Base-by-base conservation (phyloP, 2,888 invertebrate genomes). In the Villa cingulata region DNA sequence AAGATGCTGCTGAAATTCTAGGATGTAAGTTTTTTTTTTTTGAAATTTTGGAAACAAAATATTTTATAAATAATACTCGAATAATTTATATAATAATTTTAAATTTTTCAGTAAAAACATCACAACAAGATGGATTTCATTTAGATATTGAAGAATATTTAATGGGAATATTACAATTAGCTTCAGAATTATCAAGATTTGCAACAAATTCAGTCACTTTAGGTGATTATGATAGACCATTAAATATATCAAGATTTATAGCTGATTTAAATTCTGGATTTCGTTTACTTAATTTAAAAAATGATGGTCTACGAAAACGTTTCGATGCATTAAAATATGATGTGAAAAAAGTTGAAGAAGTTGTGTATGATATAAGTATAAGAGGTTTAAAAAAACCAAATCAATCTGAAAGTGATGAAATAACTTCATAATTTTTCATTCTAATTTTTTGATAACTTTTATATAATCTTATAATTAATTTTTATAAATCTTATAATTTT, bases 311-410 rank as follows among this genome's bases (percentile, higher is more conserved):
- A 4, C 74, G 92, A 45, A 91, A 90, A 62, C 75, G 86, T 15
- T 92, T 85, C 58, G 92, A 94, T 70, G 83, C 80, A 0, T 71
- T 94, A 3, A 86, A 92, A 55, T 94, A 94, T 61, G 91, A 92
- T 61, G 83, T 92, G 19, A 92, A 92, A 68, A 94, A 92, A 66
- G 87, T 92, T 16, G 94, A 94, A 62, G 89, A 90, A 64, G 85
- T 91, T 0, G 88, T 87, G 1, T 90, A 90, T 59, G 90, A 91
- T 61, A 74, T 91, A 37, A 84, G 85, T 52, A 86, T 90, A 54
- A 72, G 90, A 20, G 88, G 88, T 0, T 70, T 89, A 9, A 73
- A 60, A 14, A 55, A 53, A 38, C 40, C 39, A 18, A 43, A 23
- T 37, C 37, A 5, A 34, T 6, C 12, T 43, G 46, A 27, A 43